A percentile compares a stretch with the other conserved stretches of the same genome.
phyloP scores from a whole-genome alignment of 2,113 vertebrate genomes.

The Isurus oxyrinchus region DNA sequence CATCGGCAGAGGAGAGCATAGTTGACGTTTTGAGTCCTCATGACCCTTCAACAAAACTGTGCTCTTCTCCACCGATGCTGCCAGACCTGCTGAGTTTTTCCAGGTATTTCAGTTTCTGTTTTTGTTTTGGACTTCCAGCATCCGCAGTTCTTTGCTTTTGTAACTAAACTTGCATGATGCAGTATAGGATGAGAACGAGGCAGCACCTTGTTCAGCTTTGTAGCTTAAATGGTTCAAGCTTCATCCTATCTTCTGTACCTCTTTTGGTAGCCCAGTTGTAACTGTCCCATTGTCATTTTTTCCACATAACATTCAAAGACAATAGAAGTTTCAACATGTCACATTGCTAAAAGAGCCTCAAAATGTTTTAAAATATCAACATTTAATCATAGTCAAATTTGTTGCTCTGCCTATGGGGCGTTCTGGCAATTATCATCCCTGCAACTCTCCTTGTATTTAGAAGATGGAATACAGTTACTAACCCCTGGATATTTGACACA shows the following conservation, averaged over 20 bases:
- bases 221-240: neutral
- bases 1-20: too few relatives aligned
- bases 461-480: neutral
- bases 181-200: neutral
- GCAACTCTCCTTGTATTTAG: neutral
- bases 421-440: neutral
- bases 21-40: too few relatives aligned
- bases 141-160: too few relatives aligned
- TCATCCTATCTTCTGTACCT: neutral
- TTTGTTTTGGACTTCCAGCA: too few relatives aligned
- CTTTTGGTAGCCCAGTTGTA: neutral
- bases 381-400: neutral
- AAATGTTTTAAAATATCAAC: neutral
- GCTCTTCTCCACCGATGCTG: too few relatives aligned
- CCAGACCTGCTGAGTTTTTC: too few relatives aligned
- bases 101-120: too few relatives aligned
- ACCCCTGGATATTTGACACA: neutral
- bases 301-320: neutral
- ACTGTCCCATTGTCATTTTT: neutral
- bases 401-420: neutral
- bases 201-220: neutral
- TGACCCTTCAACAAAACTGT: too few relatives aligned
- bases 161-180: too few relatives aligned
- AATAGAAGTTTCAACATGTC: neutral
- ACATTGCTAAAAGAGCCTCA: neutral